Evolutionary conservation across 92 coral and sea anemone species (phyloP).

Genomic region (Actinernus sp.): DNA sequence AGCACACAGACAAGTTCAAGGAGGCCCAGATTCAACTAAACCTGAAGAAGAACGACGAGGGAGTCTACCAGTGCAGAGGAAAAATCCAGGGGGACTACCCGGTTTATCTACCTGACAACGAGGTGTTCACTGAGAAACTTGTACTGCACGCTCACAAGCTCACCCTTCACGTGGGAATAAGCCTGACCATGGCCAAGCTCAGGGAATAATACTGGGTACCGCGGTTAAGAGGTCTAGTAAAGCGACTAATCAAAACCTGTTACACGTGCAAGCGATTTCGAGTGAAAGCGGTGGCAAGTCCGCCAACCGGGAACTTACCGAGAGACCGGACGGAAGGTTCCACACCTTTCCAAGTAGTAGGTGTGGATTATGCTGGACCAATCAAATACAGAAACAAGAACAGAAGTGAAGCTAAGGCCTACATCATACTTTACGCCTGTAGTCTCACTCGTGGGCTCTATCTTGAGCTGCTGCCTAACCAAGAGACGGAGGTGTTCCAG

Average conservation of each 20-base stretch:
- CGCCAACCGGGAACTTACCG: constrained; percentile 30
- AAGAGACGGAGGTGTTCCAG: constrained; percentile 14
- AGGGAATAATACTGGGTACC: constrained; percentile 55
- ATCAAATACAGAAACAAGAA: constrained; percentile 4
- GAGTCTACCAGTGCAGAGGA: constrained; percentile 36
- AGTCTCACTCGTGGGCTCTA: constrained; percentile 13
- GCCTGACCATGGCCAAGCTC: constrained; percentile 27
- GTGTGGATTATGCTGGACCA: constrained; percentile 36
- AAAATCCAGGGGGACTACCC: constrained; percentile 59
- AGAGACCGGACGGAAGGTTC: constrained; percentile 25
- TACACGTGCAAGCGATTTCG: constrained; percentile 38
- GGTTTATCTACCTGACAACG: constrained; percentile 37
- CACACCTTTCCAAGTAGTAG: constrained; percentile 21
- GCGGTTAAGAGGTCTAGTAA: constrained; percentile 39
- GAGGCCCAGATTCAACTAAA: constrained; percentile 38
- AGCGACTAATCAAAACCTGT: constrained; percentile 29
- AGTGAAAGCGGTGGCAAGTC: constrained; percentile 10
- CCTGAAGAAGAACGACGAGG: constrained; percentile 39
- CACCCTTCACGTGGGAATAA: constrained; percentile 55
- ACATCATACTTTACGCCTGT: constrained; percentile 17
- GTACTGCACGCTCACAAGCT: constrained; percentile 27
- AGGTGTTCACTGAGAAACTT: constrained; percentile 18
- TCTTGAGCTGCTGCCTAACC: constrained; percentile 23
- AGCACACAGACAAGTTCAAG: constrained; percentile 19
- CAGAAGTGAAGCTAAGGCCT: constrained; percentile 21